These are phyloP conservation scores for Sciurus carolinensis DNA, from an alignment of 2,797 vertebrate genomes.

Conservation along the genomic window DNA sequence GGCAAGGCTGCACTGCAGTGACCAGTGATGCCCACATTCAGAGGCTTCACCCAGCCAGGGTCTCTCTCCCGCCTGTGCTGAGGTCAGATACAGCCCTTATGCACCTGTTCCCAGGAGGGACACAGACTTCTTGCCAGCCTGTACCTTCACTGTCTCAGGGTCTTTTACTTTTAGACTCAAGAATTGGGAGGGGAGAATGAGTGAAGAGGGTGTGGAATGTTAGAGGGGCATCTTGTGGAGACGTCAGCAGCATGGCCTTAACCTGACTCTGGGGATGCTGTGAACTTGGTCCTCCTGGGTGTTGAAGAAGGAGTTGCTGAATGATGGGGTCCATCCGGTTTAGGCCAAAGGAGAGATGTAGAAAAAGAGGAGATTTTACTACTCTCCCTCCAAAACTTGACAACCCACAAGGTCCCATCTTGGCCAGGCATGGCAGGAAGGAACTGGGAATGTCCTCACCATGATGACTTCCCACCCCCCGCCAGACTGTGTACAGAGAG, in stretches of 20 bases:
- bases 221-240: not conserved
- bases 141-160: not conserved
- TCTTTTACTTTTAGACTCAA: not conserved
- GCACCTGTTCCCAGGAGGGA: not conserved
- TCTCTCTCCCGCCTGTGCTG: not conserved
- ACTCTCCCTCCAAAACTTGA: not conserved
- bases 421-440: not conserved
- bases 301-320: not conserved
- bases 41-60: not conserved
- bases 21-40: not conserved
- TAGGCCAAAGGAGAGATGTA: constrained; percentile 16
- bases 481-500: not conserved
- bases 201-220: not conserved
- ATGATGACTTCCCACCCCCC: not conserved
- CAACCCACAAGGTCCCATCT: not conserved
- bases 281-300: not conserved
- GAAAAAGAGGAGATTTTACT: not conserved
- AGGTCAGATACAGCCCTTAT: not conserved
- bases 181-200: not conserved
- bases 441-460: not conserved
- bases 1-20: not conserved
- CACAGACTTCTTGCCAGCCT: not conserved
- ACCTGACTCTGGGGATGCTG: not conserved
- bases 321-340: not conserved
- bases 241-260: not conserved